These are phyloP conservation scores for Cosmorhoe ocellata DNA, from an alignment of 2,888 invertebrate species.

Conservation along the genomic window DNA sequence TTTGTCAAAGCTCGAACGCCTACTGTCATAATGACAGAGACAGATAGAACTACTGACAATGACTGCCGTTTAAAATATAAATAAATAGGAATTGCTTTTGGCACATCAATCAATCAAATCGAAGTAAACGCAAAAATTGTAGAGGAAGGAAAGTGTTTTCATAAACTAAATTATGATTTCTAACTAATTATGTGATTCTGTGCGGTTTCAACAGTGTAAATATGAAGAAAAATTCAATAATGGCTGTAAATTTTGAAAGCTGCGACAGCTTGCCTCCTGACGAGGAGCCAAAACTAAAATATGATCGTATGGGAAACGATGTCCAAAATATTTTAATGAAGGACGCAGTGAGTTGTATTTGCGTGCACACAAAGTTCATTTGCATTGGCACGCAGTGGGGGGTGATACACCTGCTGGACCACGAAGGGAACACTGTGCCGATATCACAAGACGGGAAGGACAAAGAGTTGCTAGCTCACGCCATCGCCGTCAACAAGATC, in stretches of 20 bases:
- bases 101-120: no score
- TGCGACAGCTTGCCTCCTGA: slow-evolving; percentile 72
- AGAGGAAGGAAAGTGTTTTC: slow-evolving; percentile 12
- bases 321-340: slow-evolving; percentile 91
- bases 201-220: background rate
- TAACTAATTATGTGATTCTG: slow-evolving; percentile 26
- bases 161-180: background rate
- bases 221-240: slow-evolving; percentile 34
- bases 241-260: slow-evolving; percentile 72
- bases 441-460: slow-evolving; percentile 82
- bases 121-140: background rate
- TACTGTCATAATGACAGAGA: no score
- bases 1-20: no score
- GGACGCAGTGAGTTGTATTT: slow-evolving; percentile 93
- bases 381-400: slow-evolving; percentile 97
- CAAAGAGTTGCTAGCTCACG: slow-evolving; percentile 89
- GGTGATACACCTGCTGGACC: slow-evolving; percentile 93
- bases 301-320: slow-evolving; percentile 94
- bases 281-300: slow-evolving; percentile 94
- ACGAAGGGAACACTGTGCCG: slow-evolving; percentile 91
- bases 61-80: no score
- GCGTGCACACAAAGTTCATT: slow-evolving; percentile 96
- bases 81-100: no score
- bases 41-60: no score
- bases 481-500: slow-evolving; percentile 96